These are phyloP conservation scores for Cheilosia scutellata DNA, from an alignment of 2,888 invertebrate genomes.

Conservation along the genomic window DNA sequence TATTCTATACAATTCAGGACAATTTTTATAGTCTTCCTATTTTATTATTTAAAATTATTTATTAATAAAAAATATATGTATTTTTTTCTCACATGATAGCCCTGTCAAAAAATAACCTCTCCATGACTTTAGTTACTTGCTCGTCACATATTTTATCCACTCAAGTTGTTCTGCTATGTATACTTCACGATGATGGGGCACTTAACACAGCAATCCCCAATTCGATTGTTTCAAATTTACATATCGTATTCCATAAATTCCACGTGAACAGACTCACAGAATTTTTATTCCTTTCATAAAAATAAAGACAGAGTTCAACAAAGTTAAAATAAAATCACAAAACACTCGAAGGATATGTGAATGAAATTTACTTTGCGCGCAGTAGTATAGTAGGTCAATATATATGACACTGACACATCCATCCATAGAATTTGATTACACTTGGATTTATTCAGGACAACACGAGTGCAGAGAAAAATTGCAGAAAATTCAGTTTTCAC, in stretches of 20 bases:
- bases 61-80: too few species aligned
- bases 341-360: slow-evolving; percentile 34
- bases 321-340: slow-evolving; percentile 24
- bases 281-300: slow-evolving; percentile 35
- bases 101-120: too few species aligned
- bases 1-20: too few species aligned
- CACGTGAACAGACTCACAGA: slow-evolving; percentile 48
- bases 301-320: neutral
- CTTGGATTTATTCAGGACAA: slow-evolving; percentile 25
- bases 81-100: too few species aligned
- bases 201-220: slow-evolving; percentile 61
- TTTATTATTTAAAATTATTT: too few species aligned
- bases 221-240: slow-evolving; percentile 59
- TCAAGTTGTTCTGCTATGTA: neutral
- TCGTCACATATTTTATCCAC: too few species aligned
- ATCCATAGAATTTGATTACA: slow-evolving; percentile 48
- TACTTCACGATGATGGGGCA: slow-evolving; percentile 21
- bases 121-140: too few species aligned
- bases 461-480: neutral
- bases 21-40: too few species aligned
- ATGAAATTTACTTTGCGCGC: slow-evolving; percentile 29
- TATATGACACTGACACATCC: neutral
- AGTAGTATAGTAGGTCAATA: slow-evolving; percentile 37
- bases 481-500: slow-evolving; percentile 18
- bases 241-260: slow-evolving; percentile 66